Evolutionary conservation across 2,888 invertebrate genomes (phyloP).

Genomic region (Idaea aversata): DNA sequence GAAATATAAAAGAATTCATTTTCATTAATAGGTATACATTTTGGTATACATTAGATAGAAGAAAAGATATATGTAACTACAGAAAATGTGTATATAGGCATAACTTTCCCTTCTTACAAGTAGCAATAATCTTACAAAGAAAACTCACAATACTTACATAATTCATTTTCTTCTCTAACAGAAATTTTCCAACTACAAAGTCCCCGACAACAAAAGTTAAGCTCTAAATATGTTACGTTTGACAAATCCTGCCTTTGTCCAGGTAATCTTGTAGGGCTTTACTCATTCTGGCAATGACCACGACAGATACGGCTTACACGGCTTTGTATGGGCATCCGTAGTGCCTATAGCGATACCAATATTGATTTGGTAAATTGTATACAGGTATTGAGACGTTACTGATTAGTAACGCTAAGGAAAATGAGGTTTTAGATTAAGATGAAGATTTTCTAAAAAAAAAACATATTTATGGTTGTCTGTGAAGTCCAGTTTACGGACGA

Average conservation of each 20-base stretch:
- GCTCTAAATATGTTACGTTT: conserved; percentile 58
- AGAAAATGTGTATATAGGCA: background rate
- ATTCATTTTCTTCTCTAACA: conserved; percentile 3
- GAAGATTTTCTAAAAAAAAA: background rate
- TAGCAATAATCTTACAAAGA: background rate
- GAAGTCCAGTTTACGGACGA: no score
- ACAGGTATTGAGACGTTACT: background rate
- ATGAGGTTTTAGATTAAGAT: background rate
- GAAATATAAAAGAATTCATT: no score
- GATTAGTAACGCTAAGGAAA: conserved; percentile 7
- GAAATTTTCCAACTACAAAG: background rate
- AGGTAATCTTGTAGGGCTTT: conserved; percentile 54
- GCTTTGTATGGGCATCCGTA: conserved; percentile 76
- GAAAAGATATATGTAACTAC: background rate
- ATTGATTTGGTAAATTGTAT: background rate
- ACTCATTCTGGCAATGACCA: conserved; percentile 54
- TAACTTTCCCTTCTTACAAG: background rate
- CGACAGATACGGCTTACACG: conserved; percentile 45
- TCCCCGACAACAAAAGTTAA: conserved; percentile 56
- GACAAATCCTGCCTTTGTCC: conserved; percentile 66
- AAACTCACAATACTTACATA: background rate
- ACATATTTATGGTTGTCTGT: no score
- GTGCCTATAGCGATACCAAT: conserved; percentile 46
- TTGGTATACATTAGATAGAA: no score
- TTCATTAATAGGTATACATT: no score